phyloP scores from a whole-genome alignment of 2,888 invertebrate genomes.

The Pterobdella sp. region DNA sequence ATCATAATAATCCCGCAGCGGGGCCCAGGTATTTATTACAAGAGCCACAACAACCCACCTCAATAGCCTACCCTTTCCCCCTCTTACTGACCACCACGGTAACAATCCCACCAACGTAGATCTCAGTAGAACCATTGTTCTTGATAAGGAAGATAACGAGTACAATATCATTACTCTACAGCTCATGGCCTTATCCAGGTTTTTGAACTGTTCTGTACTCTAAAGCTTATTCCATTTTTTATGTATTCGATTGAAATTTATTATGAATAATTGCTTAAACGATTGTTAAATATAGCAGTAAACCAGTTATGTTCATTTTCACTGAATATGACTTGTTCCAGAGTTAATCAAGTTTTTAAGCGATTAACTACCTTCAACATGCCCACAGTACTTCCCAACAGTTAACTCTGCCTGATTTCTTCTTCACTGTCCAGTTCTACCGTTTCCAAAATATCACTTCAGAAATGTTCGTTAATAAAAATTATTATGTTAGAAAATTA shows the following conservation, averaged over 20 bases:
- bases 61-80: background rate
- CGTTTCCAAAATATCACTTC: conserved; percentile 53
- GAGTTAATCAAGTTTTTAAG: too few relatives aligned
- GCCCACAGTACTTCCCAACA: too few relatives aligned
- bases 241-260: too few relatives aligned
- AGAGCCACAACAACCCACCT: background rate
- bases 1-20: background rate
- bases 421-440: conserved; percentile 55
- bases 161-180: conserved; percentile 54
- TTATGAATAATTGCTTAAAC: too few relatives aligned
- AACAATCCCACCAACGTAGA: background rate
- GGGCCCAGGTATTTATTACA: background rate
- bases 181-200: conserved; percentile 53
- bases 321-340: too few relatives aligned
- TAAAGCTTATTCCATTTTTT: conserved; percentile 24
- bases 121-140: background rate
- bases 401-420: conserved; percentile 42
- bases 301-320: too few relatives aligned
- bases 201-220: background rate
- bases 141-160: conserved; percentile 50
- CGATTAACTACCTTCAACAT: too few relatives aligned
- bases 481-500: too few relatives aligned
- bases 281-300: too few relatives aligned
- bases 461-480: conserved; percentile 53
- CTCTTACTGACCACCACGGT: background rate